Evolutionary conservation across 2,113 vertebrate genomes (phyloP), one percentile per base, ranked within the genome.

Genomic region (Camelus bactrianus): DNA sequence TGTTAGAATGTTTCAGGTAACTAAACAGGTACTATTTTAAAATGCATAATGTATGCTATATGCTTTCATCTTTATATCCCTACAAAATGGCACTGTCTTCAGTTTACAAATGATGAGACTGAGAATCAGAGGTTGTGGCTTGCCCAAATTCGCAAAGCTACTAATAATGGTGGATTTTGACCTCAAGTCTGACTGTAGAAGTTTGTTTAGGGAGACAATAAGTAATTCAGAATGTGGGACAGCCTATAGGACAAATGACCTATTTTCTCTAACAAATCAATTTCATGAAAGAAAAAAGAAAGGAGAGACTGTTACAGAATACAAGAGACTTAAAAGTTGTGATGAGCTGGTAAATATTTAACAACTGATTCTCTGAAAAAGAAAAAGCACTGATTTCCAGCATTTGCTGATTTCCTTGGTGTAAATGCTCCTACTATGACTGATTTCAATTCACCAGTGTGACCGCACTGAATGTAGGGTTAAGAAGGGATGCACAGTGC

Each of bases 211-310:
- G 60, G n/a, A 87, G 69, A 91, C n/a, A 32, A 48, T 85, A 82
- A 95, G 50, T 88, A 81, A 87, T 84, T 8, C 48, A 79, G 77
- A 80, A 89, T 85, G 35, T 92, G 30, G 32, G 22, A 42, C 52
- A 89, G 62, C 85, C 13, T 73, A 7, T 79, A 65, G 70, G 84
- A 80, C 38, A 89, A 65, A 92, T 95, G 54, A 89, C 38, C 16
- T 93, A 72, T 20, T 89, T 95, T 96, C 56, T 89, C 38, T 32
- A 92, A 65, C 48, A 93, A 85, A 93, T 89, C 30, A 69, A 56
- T 83, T 96, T 91, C 26, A 32, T 91, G 70, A 79, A 92, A 86
- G 46, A 62, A 95, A 80, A 54, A 72, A 30, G 24, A 35, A 35
- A 16, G n/a, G 16, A 86, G 28, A 6, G 46, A 30, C 14, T 81